phyloP scores from a whole-genome alignment of 2,797 vertebrate species.

The Rhodeus uyekii region DNA sequence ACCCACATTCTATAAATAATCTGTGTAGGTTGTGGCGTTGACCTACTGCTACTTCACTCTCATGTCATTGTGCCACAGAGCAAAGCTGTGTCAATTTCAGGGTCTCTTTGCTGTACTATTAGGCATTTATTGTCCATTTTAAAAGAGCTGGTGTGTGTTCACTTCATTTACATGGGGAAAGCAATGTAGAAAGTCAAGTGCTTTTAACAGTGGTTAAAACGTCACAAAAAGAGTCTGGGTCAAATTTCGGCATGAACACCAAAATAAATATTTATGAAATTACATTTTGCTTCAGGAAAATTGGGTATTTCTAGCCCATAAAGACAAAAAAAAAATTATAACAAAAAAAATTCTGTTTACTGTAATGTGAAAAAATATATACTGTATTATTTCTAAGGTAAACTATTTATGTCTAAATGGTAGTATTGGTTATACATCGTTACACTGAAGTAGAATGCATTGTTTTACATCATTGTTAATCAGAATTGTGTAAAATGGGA shows the following conservation, averaged over 20 bases:
- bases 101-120: background rate
- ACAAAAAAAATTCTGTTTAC: no score
- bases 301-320: background rate
- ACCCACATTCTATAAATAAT: slow-evolving; percentile 66
- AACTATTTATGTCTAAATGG: background rate
- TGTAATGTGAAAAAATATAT: background rate
- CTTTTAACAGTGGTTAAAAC: background rate
- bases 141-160: background rate
- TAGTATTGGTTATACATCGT: background rate
- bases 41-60: slow-evolving; percentile 18
- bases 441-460: background rate
- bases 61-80: slow-evolving; percentile 15
- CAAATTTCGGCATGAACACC: background rate
- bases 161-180: background rate
- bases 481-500: background rate
- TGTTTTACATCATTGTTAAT: background rate
- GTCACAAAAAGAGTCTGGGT: background rate
- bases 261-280: background rate
- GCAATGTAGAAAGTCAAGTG: background rate
- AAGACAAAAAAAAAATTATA: no score
- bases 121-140: background rate
- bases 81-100: background rate
- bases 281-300: background rate
- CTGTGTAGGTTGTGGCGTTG: slow-evolving; percentile 8
- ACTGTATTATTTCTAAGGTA: background rate